Conservation (phyloP, 2,888 invertebrate genomes). For the Lasioglossum malachurum region DNA sequence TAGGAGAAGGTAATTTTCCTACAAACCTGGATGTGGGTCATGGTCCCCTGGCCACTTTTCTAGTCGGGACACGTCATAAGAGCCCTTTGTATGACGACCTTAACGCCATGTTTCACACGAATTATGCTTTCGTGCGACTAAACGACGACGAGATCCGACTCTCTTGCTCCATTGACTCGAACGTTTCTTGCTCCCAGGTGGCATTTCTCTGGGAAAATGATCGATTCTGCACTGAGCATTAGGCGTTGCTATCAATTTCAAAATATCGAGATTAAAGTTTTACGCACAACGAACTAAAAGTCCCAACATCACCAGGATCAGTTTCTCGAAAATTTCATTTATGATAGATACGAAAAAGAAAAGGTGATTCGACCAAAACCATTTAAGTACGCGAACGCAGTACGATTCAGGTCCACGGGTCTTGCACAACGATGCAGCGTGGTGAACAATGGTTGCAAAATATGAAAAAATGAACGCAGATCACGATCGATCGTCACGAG, state of each 20-base stretch:
- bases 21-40: constrained; percentile 54
- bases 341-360: not conserved
- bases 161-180: constrained; percentile 2
- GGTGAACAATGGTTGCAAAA: not conserved
- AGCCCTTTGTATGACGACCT: constrained; percentile 51
- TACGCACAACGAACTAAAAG: too few species aligned
- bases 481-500: not conserved
- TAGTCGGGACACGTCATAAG: constrained; percentile 44
- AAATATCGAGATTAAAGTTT: not conserved
- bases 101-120: constrained; percentile 34
- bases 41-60: constrained; percentile 44
- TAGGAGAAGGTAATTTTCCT: constrained; percentile 27
- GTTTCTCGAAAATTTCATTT: not conserved
- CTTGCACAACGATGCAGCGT: not conserved
- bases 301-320: not conserved
- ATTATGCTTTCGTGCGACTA: constrained; percentile 34
- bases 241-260: not conserved
- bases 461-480: not conserved
- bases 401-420: not conserved
- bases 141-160: not conserved
- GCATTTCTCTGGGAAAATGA: not conserved
- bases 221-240: not conserved
- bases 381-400: not conserved
- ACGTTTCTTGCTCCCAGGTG: constrained; percentile 20
- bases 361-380: not conserved